Percentiles rank a stretch among this genome's conserved stretches.
phyloP scores from a whole-genome alignment of 2,888 invertebrate genomes.

The Podabrus alpinus region DNA sequence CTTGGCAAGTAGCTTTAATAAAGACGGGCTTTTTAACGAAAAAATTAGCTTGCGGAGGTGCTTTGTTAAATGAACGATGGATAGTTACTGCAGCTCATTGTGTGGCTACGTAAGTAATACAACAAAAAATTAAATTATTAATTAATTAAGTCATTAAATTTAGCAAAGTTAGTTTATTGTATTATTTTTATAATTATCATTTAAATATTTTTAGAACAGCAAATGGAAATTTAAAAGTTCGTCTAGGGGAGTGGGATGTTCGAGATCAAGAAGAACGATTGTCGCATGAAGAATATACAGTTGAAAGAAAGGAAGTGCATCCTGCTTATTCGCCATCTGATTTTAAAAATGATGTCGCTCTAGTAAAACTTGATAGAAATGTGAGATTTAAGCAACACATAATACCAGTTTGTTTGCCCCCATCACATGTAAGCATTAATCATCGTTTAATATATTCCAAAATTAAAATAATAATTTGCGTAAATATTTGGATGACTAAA shows the following conservation, averaged over 20 bases:
- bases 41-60: conserved; percentile 90
- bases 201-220: conserved; percentile 69
- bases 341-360: conserved; percentile 87
- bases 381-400: conserved; percentile 92
- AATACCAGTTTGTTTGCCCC: conserved; percentile 88
- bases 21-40: conserved; percentile 89
- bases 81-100: conserved; percentile 92
- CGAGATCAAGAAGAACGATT: conserved; percentile 80
- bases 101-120: conserved; percentile 79
- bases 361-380: conserved; percentile 78
- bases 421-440: conserved; percentile 58
- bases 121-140: not conserved
- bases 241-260: conserved; percentile 93
- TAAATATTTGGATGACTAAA: not conserved
- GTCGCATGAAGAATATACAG: conserved; percentile 84
- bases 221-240: conserved; percentile 84
- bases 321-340: conserved; percentile 89
- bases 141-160: not conserved
- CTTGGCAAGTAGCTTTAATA: conserved; percentile 92
- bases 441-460: not conserved
- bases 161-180: not conserved
- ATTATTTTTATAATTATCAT: not conserved
- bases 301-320: conserved; percentile 89
- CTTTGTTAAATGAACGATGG: conserved; percentile 87
- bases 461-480: not conserved